Percentiles rank a stretch among this genome's conserved stretches.
These are phyloP conservation scores for Lumbricus terrestris DNA, from an alignment of 2,888 invertebrate species.

Conservation along the genomic window DNA sequence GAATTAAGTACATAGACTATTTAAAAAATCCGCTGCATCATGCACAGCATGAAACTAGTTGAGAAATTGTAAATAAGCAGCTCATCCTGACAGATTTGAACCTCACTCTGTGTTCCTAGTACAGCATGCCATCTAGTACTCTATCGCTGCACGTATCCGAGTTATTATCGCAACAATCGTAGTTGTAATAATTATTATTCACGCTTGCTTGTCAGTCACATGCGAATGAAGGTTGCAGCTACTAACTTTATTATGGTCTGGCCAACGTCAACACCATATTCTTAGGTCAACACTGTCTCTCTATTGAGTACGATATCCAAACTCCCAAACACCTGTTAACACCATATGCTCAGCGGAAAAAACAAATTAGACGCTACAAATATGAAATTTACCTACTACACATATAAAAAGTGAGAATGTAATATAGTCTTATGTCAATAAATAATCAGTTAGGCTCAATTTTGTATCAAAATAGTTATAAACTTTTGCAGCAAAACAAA, in stretches of 20 bases:
- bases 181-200: neutral
- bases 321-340: neutral
- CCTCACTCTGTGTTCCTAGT: neutral
- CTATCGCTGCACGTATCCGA: no score
- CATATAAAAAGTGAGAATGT: neutral
- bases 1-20: no score
- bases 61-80: no score
- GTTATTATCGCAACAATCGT: neutral
- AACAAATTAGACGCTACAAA: neutral
- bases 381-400: neutral
- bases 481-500: neutral
- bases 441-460: neutral
- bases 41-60: no score
- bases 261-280: neutral
- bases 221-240: neutral
- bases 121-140: neutral
- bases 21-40: no score
- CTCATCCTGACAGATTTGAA: neutral
- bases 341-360: neutral
- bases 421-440: neutral
- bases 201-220: neutral
- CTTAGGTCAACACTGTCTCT: no score
- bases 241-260: neutral
- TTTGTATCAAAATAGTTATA: neutral
- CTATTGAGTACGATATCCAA: neutral